Percentiles rank a stretch among this genome's conserved stretches.
phyloP scores from a whole-genome alignment of 2,113 vertebrate species.

The Zootoca vivipara region DNA sequence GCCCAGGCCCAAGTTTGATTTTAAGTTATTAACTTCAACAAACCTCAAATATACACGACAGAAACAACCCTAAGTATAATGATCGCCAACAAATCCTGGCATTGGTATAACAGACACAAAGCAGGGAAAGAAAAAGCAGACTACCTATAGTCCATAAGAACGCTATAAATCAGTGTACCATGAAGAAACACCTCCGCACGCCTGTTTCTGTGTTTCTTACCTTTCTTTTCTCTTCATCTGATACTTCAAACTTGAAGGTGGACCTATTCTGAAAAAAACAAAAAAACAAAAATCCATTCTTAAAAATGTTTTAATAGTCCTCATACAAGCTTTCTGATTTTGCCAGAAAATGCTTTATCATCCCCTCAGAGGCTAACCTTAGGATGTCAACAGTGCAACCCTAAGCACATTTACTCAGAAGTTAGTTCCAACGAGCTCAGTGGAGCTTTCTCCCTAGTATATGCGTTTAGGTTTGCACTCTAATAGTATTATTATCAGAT shows the following conservation, averaged over 20 bases:
- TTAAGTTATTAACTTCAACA: neutral
- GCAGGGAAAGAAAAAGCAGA: neutral
- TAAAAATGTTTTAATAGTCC: neutral
- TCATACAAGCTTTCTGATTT: slow-evolving; percentile 2
- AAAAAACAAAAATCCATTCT: slow-evolving; percentile 2
- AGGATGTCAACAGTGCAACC: neutral
- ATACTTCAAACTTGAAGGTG: slow-evolving; percentile 89
- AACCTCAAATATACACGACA: neutral
- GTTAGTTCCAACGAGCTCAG: neutral
- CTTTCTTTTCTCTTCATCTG: slow-evolving; percentile 90
- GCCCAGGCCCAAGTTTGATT: no score
- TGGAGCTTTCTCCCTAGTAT: neutral
- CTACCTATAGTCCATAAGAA: neutral
- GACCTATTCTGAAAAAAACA: slow-evolving; percentile 81
- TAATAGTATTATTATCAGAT: neutral
- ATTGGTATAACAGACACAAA: neutral
- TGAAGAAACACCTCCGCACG: neutral
- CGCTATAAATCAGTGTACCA: neutral
- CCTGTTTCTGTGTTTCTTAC: slow-evolving; percentile 71
- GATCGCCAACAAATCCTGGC: neutral
- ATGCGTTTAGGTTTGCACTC: neutral
- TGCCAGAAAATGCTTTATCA: neutral
- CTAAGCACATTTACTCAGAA: neutral
- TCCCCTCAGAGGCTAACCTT: neutral
- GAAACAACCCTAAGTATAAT: neutral